Percentiles rank a stretch among this genome's conserved stretches.
These are phyloP conservation scores for Gasterosteus aculeatus DNA, from an alignment of 2,113 vertebrate species.

Conservation along the genomic window DNA sequence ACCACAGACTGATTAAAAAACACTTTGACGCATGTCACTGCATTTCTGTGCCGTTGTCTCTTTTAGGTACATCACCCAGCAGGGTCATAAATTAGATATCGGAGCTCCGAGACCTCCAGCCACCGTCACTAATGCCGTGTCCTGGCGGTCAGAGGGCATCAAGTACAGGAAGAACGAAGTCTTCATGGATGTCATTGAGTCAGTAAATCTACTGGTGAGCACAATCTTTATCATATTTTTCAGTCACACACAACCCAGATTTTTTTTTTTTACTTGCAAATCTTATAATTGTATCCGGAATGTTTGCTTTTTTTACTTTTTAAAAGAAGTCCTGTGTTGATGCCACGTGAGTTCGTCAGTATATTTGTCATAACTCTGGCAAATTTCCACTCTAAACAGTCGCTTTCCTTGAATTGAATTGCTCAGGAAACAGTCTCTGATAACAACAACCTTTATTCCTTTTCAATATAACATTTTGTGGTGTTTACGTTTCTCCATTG, in stretches of 20 bases:
- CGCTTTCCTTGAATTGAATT: conserved; percentile 63
- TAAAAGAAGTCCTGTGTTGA: too few relatives aligned
- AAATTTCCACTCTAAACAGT: conserved; percentile 38
- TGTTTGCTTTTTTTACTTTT: too few relatives aligned
- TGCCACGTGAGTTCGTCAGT: not conserved
- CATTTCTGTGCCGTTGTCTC: conserved; percentile 18
- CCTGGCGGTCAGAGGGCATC: conserved; percentile 86
- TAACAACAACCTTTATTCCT: conserved; percentile 17
- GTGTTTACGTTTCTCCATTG: conserved; percentile 1
- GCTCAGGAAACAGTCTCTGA: conserved; percentile 32
- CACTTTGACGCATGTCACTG: not conserved
- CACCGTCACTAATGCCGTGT: conserved; percentile 86
- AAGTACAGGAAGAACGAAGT: conserved; percentile 88
- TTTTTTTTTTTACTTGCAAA: not conserved
- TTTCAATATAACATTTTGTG: not conserved
- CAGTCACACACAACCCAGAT: not conserved
- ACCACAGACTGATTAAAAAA: conserved; percentile 19
- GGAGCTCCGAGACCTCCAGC: conserved; percentile 84
- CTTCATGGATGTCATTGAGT: conserved; percentile 87
- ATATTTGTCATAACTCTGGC: conserved; percentile 6
- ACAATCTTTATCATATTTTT: not conserved
- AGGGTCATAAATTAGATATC: conserved; percentile 83
- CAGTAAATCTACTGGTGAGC: conserved; percentile 84
- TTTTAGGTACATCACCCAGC: conserved; percentile 85
- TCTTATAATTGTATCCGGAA: not conserved